These are phyloP conservation scores for Eunapius fragilis DNA, from an alignment of 37 sponge, comb jelly and placozoan species.

Conservation along the genomic window DNA sequence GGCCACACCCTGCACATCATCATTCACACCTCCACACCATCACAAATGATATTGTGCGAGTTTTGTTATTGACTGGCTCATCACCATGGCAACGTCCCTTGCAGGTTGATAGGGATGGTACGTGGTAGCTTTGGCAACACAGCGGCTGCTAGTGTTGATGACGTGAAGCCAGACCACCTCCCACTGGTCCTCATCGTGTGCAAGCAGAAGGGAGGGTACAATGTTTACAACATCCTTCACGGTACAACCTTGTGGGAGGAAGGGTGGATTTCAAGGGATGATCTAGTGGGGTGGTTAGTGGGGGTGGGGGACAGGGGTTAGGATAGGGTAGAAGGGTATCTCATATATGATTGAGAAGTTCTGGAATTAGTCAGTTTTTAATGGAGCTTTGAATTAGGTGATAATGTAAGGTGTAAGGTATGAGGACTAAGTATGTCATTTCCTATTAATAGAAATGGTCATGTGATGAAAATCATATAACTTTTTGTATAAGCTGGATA, in stretches of 20 bases:
- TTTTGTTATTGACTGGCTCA: no score
- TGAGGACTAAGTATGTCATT: no score
- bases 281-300: neutral
- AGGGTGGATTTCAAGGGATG: slow-evolving; percentile 2
- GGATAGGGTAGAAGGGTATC: neutral
- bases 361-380: neutral
- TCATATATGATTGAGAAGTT: neutral
- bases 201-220: slow-evolving; percentile 61
- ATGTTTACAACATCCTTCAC: slow-evolving; percentile 77
- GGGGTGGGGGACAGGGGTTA: no score
- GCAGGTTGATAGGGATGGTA: slow-evolving; percentile 77
- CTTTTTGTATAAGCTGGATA: no score
- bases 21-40: neutral
- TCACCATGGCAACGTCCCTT: neutral
- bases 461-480: no score
- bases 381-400: no score
- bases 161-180: slow-evolving; percentile 70
- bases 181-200: slow-evolving; percentile 80
- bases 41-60: neutral
- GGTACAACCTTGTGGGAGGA: slow-evolving; percentile 35
- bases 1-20: neutral
- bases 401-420: no score
- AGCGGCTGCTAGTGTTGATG: slow-evolving; percentile 61
- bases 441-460: no score
- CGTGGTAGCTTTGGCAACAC: slow-evolving; percentile 68